phyloP scores from a whole-genome alignment of 2,888 invertebrate species.

The Brassicogethes aeneus region DNA sequence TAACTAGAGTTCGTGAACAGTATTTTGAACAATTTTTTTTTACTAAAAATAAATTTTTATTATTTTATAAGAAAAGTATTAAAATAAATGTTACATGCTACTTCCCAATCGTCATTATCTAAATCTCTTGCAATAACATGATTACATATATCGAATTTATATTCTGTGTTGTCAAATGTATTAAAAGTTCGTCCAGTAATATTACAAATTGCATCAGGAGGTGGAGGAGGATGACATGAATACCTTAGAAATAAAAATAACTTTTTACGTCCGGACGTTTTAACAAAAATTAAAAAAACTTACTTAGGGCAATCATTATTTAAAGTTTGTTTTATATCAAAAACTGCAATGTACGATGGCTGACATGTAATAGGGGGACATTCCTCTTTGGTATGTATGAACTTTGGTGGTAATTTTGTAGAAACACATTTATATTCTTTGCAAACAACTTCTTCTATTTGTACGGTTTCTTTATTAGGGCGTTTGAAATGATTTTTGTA shows the following conservation, averaged over 20 bases:
- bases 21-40: slow-evolving; percentile 52
- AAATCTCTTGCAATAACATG: slow-evolving; percentile 69
- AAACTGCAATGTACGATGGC: slow-evolving; percentile 25
- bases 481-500: too few species aligned
- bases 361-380: slow-evolving; percentile 48
- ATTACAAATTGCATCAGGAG: slow-evolving; percentile 57
- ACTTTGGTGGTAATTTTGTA: slow-evolving; percentile 40
- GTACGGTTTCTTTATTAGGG: slow-evolving; percentile 5
- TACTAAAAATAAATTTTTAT: slow-evolving; percentile 39
- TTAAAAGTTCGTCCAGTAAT: slow-evolving; percentile 68
- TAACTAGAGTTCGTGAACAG: slow-evolving; percentile 56
- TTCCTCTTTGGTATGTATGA: slow-evolving; percentile 19
- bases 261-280: neutral
- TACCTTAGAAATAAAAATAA: slow-evolving; percentile 41
- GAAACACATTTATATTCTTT: slow-evolving; percentile 49
- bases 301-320: slow-evolving; percentile 27
- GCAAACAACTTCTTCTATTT: slow-evolving; percentile 36
- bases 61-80: neutral
- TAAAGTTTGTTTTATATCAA: slow-evolving; percentile 16
- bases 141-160: slow-evolving; percentile 73
- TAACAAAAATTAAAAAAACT: slow-evolving; percentile 5
- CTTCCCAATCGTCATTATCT: slow-evolving; percentile 56
- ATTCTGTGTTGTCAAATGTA: slow-evolving; percentile 72
- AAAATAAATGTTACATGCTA: slow-evolving; percentile 51
- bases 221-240: slow-evolving; percentile 54